phyloP scores from a whole-genome alignment of 2,113 vertebrate genomes.

The Bagarius yarrelli region DNA sequence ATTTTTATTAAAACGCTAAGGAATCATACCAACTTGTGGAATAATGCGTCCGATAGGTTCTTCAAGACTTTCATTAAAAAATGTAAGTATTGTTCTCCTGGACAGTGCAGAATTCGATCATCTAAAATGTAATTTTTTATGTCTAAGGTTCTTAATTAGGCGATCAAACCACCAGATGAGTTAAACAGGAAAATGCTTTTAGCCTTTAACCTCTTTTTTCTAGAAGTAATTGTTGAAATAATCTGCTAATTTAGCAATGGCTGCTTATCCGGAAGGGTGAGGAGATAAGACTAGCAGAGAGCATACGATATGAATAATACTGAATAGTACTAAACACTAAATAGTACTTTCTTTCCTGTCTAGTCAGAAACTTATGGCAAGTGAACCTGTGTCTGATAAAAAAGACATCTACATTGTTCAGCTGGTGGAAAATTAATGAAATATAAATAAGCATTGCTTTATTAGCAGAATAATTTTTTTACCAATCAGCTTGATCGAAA shows the following conservation, averaged over 20 bases:
- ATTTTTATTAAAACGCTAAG: too few species aligned
- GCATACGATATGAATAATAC: too few species aligned
- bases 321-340: too few species aligned
- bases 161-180: background rate
- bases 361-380: background rate
- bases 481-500: background rate
- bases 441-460: background rate
- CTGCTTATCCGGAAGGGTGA: background rate
- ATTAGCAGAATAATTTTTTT: background rate
- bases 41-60: too few species aligned
- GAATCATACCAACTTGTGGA: too few species aligned
- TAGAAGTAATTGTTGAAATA: background rate
- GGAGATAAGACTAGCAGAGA: background rate
- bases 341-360: background rate
- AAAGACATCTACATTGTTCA: background rate
- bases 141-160: background rate
- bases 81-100: conserved; percentile 5
- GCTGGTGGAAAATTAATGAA: background rate
- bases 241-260: conserved; percentile 2
- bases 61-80: background rate
- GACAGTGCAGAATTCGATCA: background rate
- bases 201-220: background rate
- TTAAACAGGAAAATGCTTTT: background rate
- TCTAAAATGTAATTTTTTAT: background rate
- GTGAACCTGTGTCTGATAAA: background rate